Evolutionary conservation across 2,113 vertebrate genomes (phyloP).

Genomic region (Anolis sagrei): DNA sequence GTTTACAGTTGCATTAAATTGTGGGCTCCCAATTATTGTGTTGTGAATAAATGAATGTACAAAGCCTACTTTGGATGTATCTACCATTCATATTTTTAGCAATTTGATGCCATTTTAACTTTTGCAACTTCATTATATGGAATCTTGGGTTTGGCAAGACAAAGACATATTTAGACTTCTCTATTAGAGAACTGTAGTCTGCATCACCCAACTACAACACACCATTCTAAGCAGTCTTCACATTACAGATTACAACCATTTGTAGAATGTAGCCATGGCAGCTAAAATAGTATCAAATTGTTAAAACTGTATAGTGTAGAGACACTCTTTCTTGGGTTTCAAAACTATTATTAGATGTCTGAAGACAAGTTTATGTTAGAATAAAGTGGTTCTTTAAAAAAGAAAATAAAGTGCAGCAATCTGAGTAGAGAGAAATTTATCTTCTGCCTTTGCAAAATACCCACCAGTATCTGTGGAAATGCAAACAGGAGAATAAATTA

Average conservation of each 20-base stretch:
- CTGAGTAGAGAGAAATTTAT: background rate
- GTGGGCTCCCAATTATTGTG: slow-evolving; percentile 37
- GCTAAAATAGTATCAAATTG: too few relatives aligned
- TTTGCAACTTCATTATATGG: too few relatives aligned
- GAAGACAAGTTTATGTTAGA: background rate
- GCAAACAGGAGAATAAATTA: background rate
- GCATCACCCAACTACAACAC: too few relatives aligned
- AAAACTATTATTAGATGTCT: background rate
- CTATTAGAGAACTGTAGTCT: background rate
- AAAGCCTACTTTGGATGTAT: too few relatives aligned
- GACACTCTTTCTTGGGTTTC: background rate
- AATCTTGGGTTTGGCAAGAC: background rate
- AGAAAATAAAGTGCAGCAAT: background rate
- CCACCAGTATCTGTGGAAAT: background rate
- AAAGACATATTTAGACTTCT: background rate
- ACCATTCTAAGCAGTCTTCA: too few relatives aligned
- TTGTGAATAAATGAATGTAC: background rate
- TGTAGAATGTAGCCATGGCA: too few relatives aligned
- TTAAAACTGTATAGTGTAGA: too few relatives aligned
- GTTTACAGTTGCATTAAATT: background rate
- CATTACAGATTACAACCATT: too few relatives aligned
- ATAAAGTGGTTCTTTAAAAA: background rate
- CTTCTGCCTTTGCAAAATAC: background rate
- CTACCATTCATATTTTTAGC: too few relatives aligned
- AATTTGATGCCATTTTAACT: too few relatives aligned